phyloP scores from a whole-genome alignment of 2,113 vertebrate genomes.

The Hyaena hyaena region DNA sequence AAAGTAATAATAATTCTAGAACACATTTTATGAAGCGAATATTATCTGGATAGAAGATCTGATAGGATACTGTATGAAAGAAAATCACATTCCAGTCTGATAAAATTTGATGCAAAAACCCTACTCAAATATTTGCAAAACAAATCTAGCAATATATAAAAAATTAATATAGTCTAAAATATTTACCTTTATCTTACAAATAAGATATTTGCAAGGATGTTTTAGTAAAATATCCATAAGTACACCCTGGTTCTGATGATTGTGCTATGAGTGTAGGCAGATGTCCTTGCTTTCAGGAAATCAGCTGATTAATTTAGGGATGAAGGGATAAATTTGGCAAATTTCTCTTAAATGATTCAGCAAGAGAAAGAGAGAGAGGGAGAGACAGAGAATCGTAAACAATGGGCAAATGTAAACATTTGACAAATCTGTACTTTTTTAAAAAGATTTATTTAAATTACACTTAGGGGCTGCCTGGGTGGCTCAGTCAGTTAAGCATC shows the following conservation, averaged over 20 bases:
- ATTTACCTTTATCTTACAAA: neutral
- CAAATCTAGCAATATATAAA: neutral
- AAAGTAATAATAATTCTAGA: neutral
- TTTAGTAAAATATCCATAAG: neutral
- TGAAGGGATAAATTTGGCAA: neutral
- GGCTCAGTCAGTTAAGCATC: too few relatives aligned
- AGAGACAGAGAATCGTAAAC: neutral
- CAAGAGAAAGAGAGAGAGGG: neutral
- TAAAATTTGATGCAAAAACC: slow-evolving; percentile 9
- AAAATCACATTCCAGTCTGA: neutral
- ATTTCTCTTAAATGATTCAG: neutral
- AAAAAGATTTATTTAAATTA: neutral
- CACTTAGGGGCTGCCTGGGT: neutral
- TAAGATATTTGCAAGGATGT: neutral
- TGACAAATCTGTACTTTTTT: neutral
- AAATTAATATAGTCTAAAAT: neutral
- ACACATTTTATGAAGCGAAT: slow-evolving; percentile 4
- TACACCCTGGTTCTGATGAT: neutral
- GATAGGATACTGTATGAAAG: neutral
- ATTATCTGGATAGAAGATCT: neutral
- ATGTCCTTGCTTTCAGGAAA: neutral
- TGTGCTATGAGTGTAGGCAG: neutral
- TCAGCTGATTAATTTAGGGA: neutral
- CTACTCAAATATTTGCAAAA: neutral
- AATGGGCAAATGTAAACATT: neutral